Evolutionary conservation across 2,113 vertebrate genomes (phyloP).

Genomic region (Channa argus): DNA sequence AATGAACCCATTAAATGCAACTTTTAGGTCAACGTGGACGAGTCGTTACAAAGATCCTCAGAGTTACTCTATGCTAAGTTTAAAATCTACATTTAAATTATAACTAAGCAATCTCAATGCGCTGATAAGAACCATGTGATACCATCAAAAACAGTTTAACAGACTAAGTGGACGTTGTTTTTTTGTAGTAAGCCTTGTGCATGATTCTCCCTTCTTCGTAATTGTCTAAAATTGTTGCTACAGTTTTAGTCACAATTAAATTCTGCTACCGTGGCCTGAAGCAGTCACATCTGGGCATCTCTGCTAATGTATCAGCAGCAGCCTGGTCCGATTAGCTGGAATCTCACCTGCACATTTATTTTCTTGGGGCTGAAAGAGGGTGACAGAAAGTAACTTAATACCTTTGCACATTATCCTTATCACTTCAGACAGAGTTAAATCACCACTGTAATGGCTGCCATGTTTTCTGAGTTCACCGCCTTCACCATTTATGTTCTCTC

Average conservation of each 20-base stretch:
- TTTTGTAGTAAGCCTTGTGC: neutral
- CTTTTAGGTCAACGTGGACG: neutral
- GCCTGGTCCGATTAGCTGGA: slow-evolving; percentile 33
- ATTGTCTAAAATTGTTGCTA: neutral
- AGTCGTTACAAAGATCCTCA: neutral
- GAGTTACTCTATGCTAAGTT: neutral
- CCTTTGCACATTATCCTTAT: slow-evolving; percentile 70
- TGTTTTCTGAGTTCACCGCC: slow-evolving; percentile 62
- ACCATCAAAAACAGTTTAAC: neutral
- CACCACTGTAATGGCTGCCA: slow-evolving; percentile 56
- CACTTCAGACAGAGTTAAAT: slow-evolving; percentile 65
- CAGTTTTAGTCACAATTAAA: neutral
- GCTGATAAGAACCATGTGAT: neutral
- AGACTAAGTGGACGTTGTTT: neutral
- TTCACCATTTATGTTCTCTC: slow-evolving; percentile 53
- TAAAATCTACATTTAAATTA: neutral
- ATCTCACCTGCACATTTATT: slow-evolving; percentile 57
- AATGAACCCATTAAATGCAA: no score
- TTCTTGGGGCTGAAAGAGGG: slow-evolving; percentile 37
- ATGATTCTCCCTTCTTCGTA: neutral
- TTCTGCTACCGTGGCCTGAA: neutral
- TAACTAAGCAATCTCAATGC: neutral
- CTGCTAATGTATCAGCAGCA: slow-evolving; percentile 13
- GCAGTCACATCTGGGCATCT: slow-evolving; percentile 7
- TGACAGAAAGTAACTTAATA: slow-evolving; percentile 63